phyloP scores from a whole-genome alignment of 2,888 invertebrate species.

The Trichopria drosophilae region DNA sequence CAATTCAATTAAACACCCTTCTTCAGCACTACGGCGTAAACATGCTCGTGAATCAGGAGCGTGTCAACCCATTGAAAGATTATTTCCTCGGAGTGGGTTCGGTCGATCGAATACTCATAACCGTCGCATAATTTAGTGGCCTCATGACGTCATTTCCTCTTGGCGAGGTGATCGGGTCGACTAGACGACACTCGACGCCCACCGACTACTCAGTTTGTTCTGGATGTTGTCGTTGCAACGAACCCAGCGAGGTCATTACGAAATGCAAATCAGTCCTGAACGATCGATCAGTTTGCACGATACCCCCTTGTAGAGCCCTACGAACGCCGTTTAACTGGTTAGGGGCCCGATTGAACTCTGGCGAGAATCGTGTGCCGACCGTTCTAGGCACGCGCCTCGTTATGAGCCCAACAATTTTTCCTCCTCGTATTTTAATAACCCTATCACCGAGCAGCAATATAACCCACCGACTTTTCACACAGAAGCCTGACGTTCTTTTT shows the following conservation, averaged over 20 bases:
- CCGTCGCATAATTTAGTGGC: conserved; percentile 18
- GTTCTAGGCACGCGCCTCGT: conserved; percentile 54
- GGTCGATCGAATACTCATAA: too few relatives aligned
- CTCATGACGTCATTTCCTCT: conserved; percentile 23
- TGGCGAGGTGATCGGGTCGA: not conserved
- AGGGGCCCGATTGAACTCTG: conserved; percentile 46
- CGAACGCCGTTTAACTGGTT: conserved; percentile 53
- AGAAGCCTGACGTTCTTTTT: conserved; percentile 3
- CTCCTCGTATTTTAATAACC: conserved; percentile 51
- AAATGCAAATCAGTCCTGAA: conserved; percentile 53
- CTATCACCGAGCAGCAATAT: conserved; percentile 25
- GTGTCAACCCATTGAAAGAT: too few relatives aligned
- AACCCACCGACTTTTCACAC: conserved; percentile 26
- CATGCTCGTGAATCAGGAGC: too few relatives aligned
- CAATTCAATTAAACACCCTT: too few relatives aligned
- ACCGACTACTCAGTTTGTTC: conserved; percentile 34
- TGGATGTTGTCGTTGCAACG: conserved; percentile 36
- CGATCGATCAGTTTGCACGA: conserved; percentile 51
- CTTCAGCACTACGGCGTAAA: too few relatives aligned
- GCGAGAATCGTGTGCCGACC: conserved; percentile 50
- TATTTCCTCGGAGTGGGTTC: too few relatives aligned
- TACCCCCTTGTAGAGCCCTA: conserved; percentile 41
- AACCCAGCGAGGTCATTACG: conserved; percentile 51
- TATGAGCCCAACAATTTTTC: conserved; percentile 50
- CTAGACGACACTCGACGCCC: conserved; percentile 11